Evolutionary conservation across 2,113 vertebrate genomes (phyloP), one percentile per base, ranked within the genome.

Genomic region (Nyctibius bracteatus): DNA sequence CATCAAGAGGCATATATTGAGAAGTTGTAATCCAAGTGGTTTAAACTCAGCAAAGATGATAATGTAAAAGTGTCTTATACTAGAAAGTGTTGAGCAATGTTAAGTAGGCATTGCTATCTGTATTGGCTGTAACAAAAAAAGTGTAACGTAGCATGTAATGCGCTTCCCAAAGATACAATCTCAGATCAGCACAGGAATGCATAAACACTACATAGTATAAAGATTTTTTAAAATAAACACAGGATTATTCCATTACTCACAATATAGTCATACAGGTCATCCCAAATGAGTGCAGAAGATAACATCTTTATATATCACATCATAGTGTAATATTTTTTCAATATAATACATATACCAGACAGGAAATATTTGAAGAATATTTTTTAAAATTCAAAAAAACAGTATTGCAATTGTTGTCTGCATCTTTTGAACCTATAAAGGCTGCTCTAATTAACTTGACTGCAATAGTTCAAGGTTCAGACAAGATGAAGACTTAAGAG

Each of bases 231-330:
- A 90, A 78, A 78, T 33, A 86, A 90, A 70, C 70, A 54, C 37
- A 54, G 31, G n/a, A 73, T 81, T 12, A 71, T 73, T 94, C 52
- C 27, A 44, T 57, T 93, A 46, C 24, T 93, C 13, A 68, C 27
- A 63, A 68, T 31, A 94, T 85, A 92, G 71, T 90, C n/a, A 27
- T 47, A 71, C 43, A 44, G 70, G 66, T 85, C 58, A 88, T 35
- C 81, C 74, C 52, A 70, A 81, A 66, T 33, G 31, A 86, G 35
- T 19, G 37, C 55, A 67, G 63, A 81, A 92, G 66, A 59, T 21
- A 30, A 12, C 35, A 35, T 65, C 61, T 59, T 81, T 43, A 59
- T 65, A 8, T 28, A 54, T 57, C 46, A 55, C 18, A 59, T 46
- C 37, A 35, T 6, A 66, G 9, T n/a, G 10, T 51, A 80, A 25